Base-by-base conservation (phyloP, 2,888 invertebrate genomes). In the Orchestes rusci region DNA sequence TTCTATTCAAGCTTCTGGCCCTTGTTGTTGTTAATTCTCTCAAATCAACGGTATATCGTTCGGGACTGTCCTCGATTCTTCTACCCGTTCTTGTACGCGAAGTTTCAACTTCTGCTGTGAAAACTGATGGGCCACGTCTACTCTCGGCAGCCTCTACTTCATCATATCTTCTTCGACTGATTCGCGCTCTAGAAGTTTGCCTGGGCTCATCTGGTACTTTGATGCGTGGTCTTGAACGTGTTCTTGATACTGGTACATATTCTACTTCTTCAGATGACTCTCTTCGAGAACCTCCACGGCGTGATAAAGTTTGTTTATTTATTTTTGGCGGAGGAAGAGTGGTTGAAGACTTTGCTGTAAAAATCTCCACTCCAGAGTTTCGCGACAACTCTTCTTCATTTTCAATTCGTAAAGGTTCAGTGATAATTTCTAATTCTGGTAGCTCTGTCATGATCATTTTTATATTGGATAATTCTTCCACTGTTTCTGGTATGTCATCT, bases 51-150 rank as follows among this genome's bases (percentile, higher is more conserved):
- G 43, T 39, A 16, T 36, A 19, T 12, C 16, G 23, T 36, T 43
- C 41, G 29, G 20, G 20, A 28, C 28, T 39, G 16, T 15, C 43
- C 27, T 43, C 52, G 15, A 53, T 53, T 19, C 43, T 35, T 38
- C 53, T 51, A 5, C 53, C 53, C n/a, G 60, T 57, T 52, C 66
- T 54, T 3, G 63, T 54, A 42, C 63, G 53, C 5, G 45, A 43
- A n/a, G 58, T 53, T 29, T 47, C 40, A 28, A 60, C 59, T 18
- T 52, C 49, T 42, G 59, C 58, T 8, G 50, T 44, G 16, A 56
- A 53, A 29, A 61, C 48, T n/a, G 56, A 45, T 2, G 51, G 46
- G 17, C 50, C 48, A 39, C 43, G 39, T 32, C 40, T 32, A 30
- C 38, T 50, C 37, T 50, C 50, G 16, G 45, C 48, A 7, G 34